A percentile compares a stretch with the other conserved stretches of the same genome.
phyloP scores from a whole-genome alignment of 2,113 vertebrate species.

The Phycodurus eques region DNA sequence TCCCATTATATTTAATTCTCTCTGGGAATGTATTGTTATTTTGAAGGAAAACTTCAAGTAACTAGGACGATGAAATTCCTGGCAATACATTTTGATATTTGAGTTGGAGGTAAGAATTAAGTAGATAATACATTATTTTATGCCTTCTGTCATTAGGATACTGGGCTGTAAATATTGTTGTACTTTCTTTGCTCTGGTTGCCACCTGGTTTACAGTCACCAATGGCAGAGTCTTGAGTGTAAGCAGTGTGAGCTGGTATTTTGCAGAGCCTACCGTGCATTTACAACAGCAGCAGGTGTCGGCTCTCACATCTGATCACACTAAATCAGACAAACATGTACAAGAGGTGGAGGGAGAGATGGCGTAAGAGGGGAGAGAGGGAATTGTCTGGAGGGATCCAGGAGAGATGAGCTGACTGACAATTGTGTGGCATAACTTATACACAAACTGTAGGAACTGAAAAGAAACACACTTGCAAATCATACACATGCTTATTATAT shows the following conservation, averaged over 20 bases:
- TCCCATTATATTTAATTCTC: slow-evolving; percentile 76
- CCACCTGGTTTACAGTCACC: slow-evolving; percentile 90
- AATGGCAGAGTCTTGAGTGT: slow-evolving; percentile 62
- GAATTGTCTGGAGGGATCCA: slow-evolving; percentile 36
- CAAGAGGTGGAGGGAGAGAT: slow-evolving; percentile 85
- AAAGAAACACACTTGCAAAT: slow-evolving; percentile 26
- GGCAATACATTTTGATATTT: slow-evolving; percentile 91
- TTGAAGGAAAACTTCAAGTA: slow-evolving; percentile 87
- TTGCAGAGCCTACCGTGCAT: slow-evolving; percentile 83
- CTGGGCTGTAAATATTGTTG: slow-evolving; percentile 89
- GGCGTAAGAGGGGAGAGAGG: slow-evolving; percentile 66
- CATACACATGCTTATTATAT: slow-evolving; percentile 8
- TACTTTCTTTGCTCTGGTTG: slow-evolving; percentile 76
- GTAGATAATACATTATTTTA: slow-evolving; percentile 90
- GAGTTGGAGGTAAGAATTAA: slow-evolving; percentile 78
- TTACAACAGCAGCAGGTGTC: slow-evolving; percentile 88
- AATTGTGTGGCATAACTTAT: slow-evolving; percentile 33
- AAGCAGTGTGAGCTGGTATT: slow-evolving; percentile 76
- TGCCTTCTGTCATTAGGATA: slow-evolving; percentile 86
- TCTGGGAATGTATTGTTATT: slow-evolving; percentile 72
- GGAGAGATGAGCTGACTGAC: slow-evolving; percentile 50
- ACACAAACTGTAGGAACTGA: slow-evolving; percentile 19
- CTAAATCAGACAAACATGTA: slow-evolving; percentile 97
- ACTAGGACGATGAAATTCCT: slow-evolving; percentile 82
- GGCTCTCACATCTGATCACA: slow-evolving; percentile 97